Conservation (phyloP, 2,888 invertebrate genomes). For the Heteromurus nitidus region DNA sequence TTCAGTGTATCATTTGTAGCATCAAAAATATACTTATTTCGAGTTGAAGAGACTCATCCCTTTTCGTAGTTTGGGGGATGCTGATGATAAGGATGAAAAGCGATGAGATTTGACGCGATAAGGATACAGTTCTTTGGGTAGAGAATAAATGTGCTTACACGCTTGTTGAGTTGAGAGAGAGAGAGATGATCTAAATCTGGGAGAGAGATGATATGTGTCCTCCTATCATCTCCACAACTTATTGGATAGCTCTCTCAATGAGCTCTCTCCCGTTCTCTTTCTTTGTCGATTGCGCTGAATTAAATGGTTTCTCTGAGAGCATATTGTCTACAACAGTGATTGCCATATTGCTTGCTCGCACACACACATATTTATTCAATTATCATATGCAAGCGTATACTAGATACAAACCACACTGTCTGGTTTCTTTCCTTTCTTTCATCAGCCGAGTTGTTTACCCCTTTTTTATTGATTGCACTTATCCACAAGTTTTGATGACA, state of each 20-base stretch:
- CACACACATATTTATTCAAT: conserved; percentile 35
- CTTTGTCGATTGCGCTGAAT: too few relatives aligned
- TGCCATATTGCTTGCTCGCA: neutral
- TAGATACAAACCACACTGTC: conserved; percentile 44
- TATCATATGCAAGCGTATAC: conserved; percentile 1
- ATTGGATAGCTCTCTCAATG: neutral
- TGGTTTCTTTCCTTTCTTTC: conserved; percentile 8
- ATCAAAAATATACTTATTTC: conserved; percentile 8
- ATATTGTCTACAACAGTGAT: conserved; percentile 8
- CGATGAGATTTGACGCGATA: conserved; percentile 56
- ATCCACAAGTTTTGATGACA: conserved; percentile 42
- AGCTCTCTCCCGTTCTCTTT: too few relatives aligned
- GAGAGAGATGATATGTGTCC: neutral
- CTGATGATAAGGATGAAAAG: conserved; percentile 35
- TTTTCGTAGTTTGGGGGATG: conserved; percentile 20
- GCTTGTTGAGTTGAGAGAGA: conserved; percentile 55
- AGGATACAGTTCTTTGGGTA: neutral
- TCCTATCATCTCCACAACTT: neutral
- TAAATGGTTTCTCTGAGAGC: neutral
- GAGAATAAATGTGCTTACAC: conserved; percentile 47
- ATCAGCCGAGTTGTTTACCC: conserved; percentile 53
- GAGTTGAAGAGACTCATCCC: conserved; percentile 30
- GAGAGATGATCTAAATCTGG: conserved; percentile 43
- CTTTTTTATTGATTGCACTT: conserved; percentile 51
- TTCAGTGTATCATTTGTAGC: neutral